A percentile compares a stretch with the other conserved stretches of the same genome.
Conservation (phyloP, 2,797 vertebrate genomes). For the Sebastes matsubarae region DNA sequence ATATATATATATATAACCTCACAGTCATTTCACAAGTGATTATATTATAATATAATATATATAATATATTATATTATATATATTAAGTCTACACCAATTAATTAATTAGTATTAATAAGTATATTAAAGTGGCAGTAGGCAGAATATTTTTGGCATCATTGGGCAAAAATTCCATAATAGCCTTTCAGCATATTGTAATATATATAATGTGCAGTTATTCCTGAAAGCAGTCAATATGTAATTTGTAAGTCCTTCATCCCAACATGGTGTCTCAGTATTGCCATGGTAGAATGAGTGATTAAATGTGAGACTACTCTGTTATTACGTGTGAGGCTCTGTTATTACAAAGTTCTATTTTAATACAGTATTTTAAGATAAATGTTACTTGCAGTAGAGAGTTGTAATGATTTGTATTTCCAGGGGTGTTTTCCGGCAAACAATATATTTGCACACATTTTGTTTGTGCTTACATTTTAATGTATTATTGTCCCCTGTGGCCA, state of each 20-base stretch:
- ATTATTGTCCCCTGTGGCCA: not conserved
- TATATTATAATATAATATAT: no score
- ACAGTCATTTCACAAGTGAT: no score
- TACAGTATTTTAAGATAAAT: not conserved
- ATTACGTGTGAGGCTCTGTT: conserved; percentile 47
- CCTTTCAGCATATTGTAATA: no score
- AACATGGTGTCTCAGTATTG: conserved; percentile 18
- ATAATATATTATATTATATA: no score
- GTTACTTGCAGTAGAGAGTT: not conserved
- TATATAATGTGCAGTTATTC: not conserved
- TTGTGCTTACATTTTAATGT: not conserved
- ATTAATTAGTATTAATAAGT: no score
- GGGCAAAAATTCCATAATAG: no score
- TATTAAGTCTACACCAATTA: no score
- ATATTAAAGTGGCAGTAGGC: no score
- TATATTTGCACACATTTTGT: not conserved
- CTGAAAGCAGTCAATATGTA: not conserved
- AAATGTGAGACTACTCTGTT: conserved; percentile 34
- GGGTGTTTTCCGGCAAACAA: not conserved
- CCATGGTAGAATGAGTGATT: conserved; percentile 22
- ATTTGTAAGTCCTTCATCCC: not conserved
- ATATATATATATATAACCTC: no score
- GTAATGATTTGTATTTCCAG: not conserved
- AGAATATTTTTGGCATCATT: no score
- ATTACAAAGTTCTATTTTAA: conserved; percentile 27